These are phyloP conservation scores for Fistularia commersonii DNA, from an alignment of 2,797 vertebrate genomes.

Conservation along the genomic window DNA sequence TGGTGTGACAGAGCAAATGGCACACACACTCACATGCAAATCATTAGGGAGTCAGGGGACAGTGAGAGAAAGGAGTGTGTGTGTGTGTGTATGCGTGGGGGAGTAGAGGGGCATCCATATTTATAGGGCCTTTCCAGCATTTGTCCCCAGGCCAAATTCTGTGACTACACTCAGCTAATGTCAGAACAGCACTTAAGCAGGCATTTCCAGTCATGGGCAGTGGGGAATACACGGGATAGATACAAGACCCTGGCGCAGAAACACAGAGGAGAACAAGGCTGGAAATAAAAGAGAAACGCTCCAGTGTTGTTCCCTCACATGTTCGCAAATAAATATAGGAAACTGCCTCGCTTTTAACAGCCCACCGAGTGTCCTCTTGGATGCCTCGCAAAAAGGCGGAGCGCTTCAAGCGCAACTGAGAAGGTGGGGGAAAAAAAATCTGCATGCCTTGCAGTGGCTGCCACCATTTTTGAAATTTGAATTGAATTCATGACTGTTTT, in stretches of 20 bases:
- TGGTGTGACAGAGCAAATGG: constrained; percentile 63
- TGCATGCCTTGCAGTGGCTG: too few species aligned
- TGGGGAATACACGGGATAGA: constrained; percentile 57
- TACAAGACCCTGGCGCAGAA: constrained; percentile 36
- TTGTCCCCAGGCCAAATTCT: constrained; percentile 74
- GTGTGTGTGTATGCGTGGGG: constrained; percentile 19
- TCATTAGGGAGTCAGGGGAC: constrained; percentile 49
- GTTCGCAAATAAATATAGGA: too few species aligned
- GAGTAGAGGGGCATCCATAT: constrained; percentile 60
- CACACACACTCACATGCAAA: constrained; percentile 36
- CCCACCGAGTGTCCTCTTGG: too few species aligned
- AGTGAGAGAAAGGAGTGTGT: constrained; percentile 32
- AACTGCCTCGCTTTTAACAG: too few species aligned
- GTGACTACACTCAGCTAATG: constrained; percentile 73
- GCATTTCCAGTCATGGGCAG: constrained; percentile 67
- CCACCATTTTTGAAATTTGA: too few species aligned
- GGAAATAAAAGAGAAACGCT: constrained; percentile 22
- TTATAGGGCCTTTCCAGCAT: constrained; percentile 67
- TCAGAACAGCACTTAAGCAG: constrained; percentile 76
- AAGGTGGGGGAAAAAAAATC: too few species aligned
- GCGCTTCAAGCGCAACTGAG: too few species aligned
- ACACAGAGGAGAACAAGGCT: constrained; percentile 16
- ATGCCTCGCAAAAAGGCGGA: too few species aligned
- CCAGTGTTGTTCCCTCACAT: constrained; percentile 1
- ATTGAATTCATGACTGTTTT: too few species aligned